These are phyloP conservation scores for Ophraella communa DNA, from an alignment of 2,888 invertebrate genomes.

Conservation along the genomic window DNA sequence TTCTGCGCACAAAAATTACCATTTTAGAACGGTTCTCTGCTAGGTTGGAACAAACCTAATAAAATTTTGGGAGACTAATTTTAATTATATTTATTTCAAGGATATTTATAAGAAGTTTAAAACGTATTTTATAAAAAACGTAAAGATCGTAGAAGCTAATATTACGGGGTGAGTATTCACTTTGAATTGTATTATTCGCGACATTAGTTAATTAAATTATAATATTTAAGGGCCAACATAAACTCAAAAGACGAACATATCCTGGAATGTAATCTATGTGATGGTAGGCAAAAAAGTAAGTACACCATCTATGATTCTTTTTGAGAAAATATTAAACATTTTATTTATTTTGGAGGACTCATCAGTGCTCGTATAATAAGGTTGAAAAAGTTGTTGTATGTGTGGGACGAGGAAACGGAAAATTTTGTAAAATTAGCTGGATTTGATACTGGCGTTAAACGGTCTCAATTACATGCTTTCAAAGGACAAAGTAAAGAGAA, in stretches of 20 bases:
- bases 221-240: background rate
- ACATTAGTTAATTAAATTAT: too few relatives aligned
- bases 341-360: slow-evolving; percentile 53
- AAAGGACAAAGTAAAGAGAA: slow-evolving; percentile 66
- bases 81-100: slow-evolving; percentile 57
- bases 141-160: slow-evolving; percentile 62
- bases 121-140: slow-evolving; percentile 70
- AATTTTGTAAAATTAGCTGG: slow-evolving; percentile 77
- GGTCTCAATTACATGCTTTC: slow-evolving; percentile 68
- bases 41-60: background rate
- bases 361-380: slow-evolving; percentile 66
- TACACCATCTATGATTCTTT: too few relatives aligned
- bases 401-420: slow-evolving; percentile 78
- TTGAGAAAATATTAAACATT: background rate
- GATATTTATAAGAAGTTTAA: slow-evolving; percentile 79
- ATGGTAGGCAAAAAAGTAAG: slow-evolving; percentile 49
- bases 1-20: too few relatives aligned
- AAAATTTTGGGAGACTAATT: background rate
- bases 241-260: slow-evolving; percentile 14
- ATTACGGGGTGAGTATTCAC: slow-evolving; percentile 61
- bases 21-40: background rate
- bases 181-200: too few relatives aligned
- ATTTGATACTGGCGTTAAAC: slow-evolving; percentile 72
- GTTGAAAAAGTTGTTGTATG: slow-evolving; percentile 81
- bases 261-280: slow-evolving; percentile 38